A percentile compares a stretch with the other conserved stretches of the same genome.
phyloP scores from a whole-genome alignment of 2,888 invertebrate genomes.

The Xylota sylvarum region DNA sequence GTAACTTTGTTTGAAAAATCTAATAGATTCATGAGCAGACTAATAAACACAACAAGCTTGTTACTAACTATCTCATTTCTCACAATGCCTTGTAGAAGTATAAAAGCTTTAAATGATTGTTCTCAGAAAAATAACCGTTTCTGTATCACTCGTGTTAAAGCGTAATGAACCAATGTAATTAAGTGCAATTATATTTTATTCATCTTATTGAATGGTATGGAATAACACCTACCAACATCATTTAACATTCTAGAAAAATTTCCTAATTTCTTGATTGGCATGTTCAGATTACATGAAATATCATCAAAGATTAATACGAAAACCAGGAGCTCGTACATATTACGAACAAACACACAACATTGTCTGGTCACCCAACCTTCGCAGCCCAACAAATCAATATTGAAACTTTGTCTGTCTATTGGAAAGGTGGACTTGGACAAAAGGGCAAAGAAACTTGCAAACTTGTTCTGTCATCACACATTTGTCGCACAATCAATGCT shows the following conservation, averaged over 20 bases:
- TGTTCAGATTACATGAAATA: slow-evolving; percentile 20
- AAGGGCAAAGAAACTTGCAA: neutral
- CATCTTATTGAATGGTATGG: slow-evolving; percentile 11
- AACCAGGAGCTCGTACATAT: slow-evolving; percentile 10
- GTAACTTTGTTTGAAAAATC: too few species aligned
- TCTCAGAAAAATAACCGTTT: neutral
- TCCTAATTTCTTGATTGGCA: slow-evolving; percentile 10
- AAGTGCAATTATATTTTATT: slow-evolving; percentile 6
- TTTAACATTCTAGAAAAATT: slow-evolving; percentile 18
- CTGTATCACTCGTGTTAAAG: neutral
- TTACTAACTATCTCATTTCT: too few species aligned
- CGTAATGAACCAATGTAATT: neutral
- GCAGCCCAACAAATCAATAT: slow-evolving; percentile 19
- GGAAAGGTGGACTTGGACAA: neutral
- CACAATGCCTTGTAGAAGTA: too few species aligned
- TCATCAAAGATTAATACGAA: slow-evolving; percentile 32
- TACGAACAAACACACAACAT: neutral
- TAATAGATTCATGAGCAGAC: too few species aligned
- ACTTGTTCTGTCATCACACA: slow-evolving; percentile 39
- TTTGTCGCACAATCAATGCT: slow-evolving; percentile 45
- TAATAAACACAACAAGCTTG: too few species aligned
- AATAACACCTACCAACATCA: neutral
- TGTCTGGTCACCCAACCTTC: neutral
- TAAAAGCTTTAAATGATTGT: too few species aligned
- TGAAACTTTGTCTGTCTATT: slow-evolving; percentile 26